phyloP scores from a whole-genome alignment of 2,113 vertebrate species.

The Pseudopodoces humilis region DNA sequence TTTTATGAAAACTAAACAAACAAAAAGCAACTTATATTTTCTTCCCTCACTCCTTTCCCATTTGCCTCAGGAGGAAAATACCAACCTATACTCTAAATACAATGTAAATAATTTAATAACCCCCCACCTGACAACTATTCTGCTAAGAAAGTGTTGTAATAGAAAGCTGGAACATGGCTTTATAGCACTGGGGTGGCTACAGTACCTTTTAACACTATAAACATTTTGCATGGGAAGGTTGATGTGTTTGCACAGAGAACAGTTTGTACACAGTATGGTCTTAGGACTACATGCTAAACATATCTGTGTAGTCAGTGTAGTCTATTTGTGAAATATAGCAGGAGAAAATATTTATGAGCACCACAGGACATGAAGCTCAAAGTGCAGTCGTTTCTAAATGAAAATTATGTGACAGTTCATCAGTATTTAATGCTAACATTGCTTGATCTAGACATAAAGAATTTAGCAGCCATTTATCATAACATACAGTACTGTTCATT shows the following conservation, averaged over 20 bases:
- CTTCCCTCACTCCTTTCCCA: background rate
- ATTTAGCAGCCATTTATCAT: slow-evolving; percentile 79
- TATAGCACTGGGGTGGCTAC: background rate
- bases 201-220: background rate
- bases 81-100: background rate
- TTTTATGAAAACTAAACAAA: background rate
- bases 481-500: slow-evolving; percentile 56
- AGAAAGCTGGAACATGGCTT: background rate
- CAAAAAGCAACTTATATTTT: background rate
- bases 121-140: background rate
- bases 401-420: slow-evolving; percentile 80
- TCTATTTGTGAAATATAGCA: slow-evolving; percentile 69
- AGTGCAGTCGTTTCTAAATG: slow-evolving; percentile 74
- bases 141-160: background rate
- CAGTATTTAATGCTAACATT: slow-evolving; percentile 81
- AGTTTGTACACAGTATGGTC: background rate
- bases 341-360: slow-evolving; percentile 74
- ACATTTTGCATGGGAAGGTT: background rate
- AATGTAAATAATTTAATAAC: background rate
- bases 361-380: slow-evolving; percentile 68
- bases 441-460: slow-evolving; percentile 75
- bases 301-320: slow-evolving; percentile 11
- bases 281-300: slow-evolving; percentile 11
- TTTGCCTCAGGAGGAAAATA: background rate
- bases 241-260: background rate